These are phyloP conservation scores for Aotus griseimembra DNA, from an alignment of 2,797 vertebrate species.

Conservation along the genomic window DNA sequence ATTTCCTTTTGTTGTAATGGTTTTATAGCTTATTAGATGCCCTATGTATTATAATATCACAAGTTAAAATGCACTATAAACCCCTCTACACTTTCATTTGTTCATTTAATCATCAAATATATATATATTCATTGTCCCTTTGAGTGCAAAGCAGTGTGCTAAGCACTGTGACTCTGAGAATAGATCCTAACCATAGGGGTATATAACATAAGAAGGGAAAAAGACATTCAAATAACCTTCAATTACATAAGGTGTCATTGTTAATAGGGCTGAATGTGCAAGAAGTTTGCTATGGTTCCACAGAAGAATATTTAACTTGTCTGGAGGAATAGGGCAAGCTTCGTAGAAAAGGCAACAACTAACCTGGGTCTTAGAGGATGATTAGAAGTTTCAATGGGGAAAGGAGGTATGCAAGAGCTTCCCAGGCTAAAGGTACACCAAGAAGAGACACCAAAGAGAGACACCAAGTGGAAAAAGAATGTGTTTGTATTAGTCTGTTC, in stretches of 20 bases:
- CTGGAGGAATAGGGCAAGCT: background rate
- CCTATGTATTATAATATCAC: background rate
- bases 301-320: background rate
- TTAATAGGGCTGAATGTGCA: background rate
- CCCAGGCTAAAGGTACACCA: background rate
- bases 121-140: background rate
- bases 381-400: background rate
- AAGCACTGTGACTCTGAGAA: background rate
- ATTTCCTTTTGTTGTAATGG: background rate
- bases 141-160: background rate
- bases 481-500: background rate
- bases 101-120: slow-evolving; percentile 7
- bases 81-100: background rate
- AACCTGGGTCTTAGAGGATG: background rate
- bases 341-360: background rate
- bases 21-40: background rate
- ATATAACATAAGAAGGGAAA: background rate
- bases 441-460: background rate
- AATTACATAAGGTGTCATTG: background rate
- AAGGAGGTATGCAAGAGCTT: background rate
- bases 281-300: background rate
- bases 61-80: background rate
- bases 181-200: background rate
- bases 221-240: background rate
- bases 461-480: background rate